These are phyloP conservation scores for Perccottus glenii DNA, from an alignment of 2,113 vertebrate species.

Conservation along the genomic window DNA sequence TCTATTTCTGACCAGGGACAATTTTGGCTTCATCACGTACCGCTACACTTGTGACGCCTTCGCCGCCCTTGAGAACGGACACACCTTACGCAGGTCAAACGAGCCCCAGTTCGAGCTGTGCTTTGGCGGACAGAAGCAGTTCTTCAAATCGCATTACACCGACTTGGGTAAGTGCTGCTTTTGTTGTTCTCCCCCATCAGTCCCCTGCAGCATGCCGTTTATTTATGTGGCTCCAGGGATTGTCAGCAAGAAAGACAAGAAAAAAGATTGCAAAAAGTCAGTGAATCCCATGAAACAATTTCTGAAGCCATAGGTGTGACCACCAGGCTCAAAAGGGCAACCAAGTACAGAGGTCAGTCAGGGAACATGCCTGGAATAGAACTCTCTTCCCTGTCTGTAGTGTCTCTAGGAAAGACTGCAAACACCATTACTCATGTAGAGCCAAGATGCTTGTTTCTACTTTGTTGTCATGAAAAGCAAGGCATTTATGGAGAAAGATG, in stretches of 20 bases:
- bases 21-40: constrained; percentile 99
- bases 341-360: constrained; percentile 55
- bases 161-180: constrained; percentile 90
- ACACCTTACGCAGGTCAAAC: constrained; percentile 90
- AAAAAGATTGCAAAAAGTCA: not conserved
- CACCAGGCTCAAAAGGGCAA: constrained; percentile 35
- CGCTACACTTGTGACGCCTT: constrained; percentile 98
- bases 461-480: constrained; percentile 38
- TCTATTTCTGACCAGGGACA: constrained; percentile 88
- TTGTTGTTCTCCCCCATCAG: constrained; percentile 46
- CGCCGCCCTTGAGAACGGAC: constrained; percentile 97
- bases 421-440: constrained; percentile 46
- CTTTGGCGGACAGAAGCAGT: constrained; percentile 96
- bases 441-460: constrained; percentile 23
- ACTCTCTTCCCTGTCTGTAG: not conserved
- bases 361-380: constrained; percentile 37
- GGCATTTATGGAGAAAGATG: constrained; percentile 6
- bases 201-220: constrained; percentile 33
- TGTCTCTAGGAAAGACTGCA: constrained; percentile 24
- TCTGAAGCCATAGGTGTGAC: constrained; percentile 32
- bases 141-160: constrained; percentile 98
- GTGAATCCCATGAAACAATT: constrained; percentile 25
- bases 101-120: constrained; percentile 97
- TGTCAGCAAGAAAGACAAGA: constrained; percentile 21
- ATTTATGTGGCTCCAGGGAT: constrained; percentile 32